These are phyloP conservation scores for Sebastiscus albofasciatus DNA, from an alignment of 2,797 vertebrate species.

Conservation along the genomic window DNA sequence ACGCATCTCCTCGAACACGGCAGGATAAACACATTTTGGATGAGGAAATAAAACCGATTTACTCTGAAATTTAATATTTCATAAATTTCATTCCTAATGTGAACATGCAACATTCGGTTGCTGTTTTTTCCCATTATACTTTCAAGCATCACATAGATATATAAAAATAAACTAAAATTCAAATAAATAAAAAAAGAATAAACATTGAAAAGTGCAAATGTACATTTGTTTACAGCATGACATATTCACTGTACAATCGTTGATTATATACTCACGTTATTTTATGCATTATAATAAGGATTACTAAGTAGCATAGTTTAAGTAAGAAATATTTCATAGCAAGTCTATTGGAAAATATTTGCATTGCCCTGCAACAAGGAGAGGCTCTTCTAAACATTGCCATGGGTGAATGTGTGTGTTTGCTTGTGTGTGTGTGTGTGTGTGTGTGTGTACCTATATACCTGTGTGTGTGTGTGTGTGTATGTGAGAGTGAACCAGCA, in stretches of 20 bases:
- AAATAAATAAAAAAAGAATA: slow-evolving; percentile 76
- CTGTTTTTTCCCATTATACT: slow-evolving; percentile 66
- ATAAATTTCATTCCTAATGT: slow-evolving; percentile 66
- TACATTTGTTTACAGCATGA: slow-evolving; percentile 85
- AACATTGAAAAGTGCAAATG: slow-evolving; percentile 83
- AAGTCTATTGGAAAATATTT: slow-evolving; percentile 81
- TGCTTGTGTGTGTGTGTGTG: slow-evolving; percentile 6
- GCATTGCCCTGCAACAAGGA: slow-evolving; percentile 81
- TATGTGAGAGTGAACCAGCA: slow-evolving; percentile 16
- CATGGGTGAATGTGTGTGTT: slow-evolving; percentile 35
- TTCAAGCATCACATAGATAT: slow-evolving; percentile 76
- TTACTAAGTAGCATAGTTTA: slow-evolving; percentile 84
- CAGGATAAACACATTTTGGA: slow-evolving; percentile 34
- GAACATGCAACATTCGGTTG: slow-evolving; percentile 78
- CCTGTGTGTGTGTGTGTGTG: not conserved
- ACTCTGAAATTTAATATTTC: slow-evolving; percentile 51
- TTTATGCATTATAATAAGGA: slow-evolving; percentile 83
- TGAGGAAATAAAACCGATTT: slow-evolving; percentile 52
- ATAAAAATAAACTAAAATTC: slow-evolving; percentile 78
- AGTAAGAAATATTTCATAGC: slow-evolving; percentile 82
- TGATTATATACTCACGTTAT: slow-evolving; percentile 83
- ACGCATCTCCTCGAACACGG: slow-evolving; percentile 36
- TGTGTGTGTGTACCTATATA: slow-evolving; percentile 26
- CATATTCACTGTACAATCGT: slow-evolving; percentile 85
- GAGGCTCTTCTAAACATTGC: slow-evolving; percentile 72